Conservation (phyloP, 2,797 vertebrate species). For the Anguilla anguilla region DNA sequence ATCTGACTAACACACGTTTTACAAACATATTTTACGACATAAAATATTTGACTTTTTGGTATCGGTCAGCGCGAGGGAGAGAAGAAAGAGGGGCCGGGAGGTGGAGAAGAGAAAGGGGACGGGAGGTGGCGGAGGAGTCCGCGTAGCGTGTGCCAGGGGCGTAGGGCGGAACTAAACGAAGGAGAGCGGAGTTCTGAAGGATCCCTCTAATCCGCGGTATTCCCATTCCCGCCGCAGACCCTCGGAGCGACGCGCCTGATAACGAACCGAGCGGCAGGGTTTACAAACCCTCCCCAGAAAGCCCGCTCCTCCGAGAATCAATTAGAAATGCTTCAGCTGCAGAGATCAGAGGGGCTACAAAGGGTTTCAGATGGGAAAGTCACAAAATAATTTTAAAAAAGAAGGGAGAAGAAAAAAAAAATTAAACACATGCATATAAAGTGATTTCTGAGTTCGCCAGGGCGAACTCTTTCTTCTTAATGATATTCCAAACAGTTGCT, state of each 20-base stretch:
- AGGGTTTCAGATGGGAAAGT: constrained; percentile 45
- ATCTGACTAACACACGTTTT: no score
- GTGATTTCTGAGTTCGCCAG: no score
- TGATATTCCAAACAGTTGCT: no score
- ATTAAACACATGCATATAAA: no score
- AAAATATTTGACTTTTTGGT: not conserved
- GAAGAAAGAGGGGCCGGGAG: not conserved
- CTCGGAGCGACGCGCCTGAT: constrained; percentile 48
- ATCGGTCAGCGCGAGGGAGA: not conserved
- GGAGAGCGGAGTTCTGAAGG: constrained; percentile 46
- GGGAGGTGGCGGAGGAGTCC: constrained; percentile 24
- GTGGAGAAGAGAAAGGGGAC: not conserved
- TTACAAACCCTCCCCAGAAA: constrained; percentile 36
- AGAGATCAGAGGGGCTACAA: constrained; percentile 59
- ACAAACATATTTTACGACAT: no score
- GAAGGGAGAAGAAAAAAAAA: not conserved
- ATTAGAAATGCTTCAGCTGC: constrained; percentile 65
- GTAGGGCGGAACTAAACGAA: constrained; percentile 8
- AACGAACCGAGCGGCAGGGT: constrained; percentile 41
- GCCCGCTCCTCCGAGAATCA: constrained; percentile 66
- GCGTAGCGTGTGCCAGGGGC: constrained; percentile 18
- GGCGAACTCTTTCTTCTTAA: no score
- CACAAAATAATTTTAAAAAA: not conserved
- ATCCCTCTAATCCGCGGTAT: constrained; percentile 51
- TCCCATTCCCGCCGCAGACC: constrained; percentile 28